Base-by-base conservation (phyloP, 2,797 vertebrate species). In the Pygocentrus nattereri region DNA sequence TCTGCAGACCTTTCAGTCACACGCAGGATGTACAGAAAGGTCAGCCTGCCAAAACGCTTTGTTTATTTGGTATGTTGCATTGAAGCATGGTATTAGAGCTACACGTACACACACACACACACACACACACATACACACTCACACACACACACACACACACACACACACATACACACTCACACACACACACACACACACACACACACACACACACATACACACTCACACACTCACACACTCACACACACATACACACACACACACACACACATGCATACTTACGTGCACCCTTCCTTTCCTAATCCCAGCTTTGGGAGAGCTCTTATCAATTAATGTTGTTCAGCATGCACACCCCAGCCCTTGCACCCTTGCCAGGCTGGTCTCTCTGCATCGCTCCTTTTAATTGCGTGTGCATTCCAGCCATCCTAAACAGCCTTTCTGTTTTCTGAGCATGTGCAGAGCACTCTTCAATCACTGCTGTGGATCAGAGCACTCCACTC, bases 261-360 rank as follows among this genome's bases (percentile, higher is more conserved):
- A 16, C 1, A 18, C 64, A 67, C 61, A n/a, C n/a, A n/a, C n/a
- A n/a, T n/a, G n/a, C n/a, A 64, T 38, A 7, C 25, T 19, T 30
- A 64, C 72, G 10, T 56, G 65, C 81, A 56, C 38, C 52, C 38
- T 75, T 65, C 64, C 61, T 13, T 79, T 76, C 61, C 62, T 74
- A 64, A 41, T 41, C 56, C 30, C n/a, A 25, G 84, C 74, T 76
- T 77, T 86, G 84, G 86, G 82, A 84, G 58, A 56, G 38, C 44
- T 76, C 80, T 90, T 89, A 88, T 89, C 87, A 88, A 88, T 90
- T 87, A 87, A 87, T 84, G 80, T 65, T 76, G 83, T 82, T 78
- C 68, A 44, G 59, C 62, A 78, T 81, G 81, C 56, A 75, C 82
- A n/a, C 72, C 34, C 70, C 78, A 72, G 61, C 15, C 3, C 54